A percentile compares a stretch with the other conserved stretches of the same genome.
Evolutionary conservation across 2,888 invertebrate species (phyloP).

Genomic region (Meteorus cinctellus): DNA sequence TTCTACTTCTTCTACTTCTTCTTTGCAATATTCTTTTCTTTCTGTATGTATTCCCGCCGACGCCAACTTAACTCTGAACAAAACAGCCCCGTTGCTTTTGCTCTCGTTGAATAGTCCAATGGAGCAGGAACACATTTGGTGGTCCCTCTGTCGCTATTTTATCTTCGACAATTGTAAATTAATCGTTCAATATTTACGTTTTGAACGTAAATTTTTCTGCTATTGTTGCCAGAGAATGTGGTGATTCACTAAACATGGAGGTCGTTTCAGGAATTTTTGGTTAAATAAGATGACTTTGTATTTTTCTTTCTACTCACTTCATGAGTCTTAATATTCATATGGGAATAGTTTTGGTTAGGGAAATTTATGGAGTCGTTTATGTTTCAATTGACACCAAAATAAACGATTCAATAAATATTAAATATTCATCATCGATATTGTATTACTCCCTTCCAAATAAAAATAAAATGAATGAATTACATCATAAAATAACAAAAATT

Average conservation of each 20-base stretch:
- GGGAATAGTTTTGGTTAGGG: no score
- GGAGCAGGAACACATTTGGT: conserved; percentile 36
- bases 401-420: no score
- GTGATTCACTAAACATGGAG: no score
- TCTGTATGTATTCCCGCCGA: conserved; percentile 2
- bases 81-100: conserved; percentile 34
- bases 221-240: not conserved
- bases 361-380: no score
- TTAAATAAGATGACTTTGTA: no score
- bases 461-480: not conserved
- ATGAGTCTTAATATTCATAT: no score
- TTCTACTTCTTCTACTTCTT: not conserved
- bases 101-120: conserved; percentile 32
- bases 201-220: not conserved
- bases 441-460: not conserved
- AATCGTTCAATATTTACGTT: not conserved
- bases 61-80: conserved; percentile 35
- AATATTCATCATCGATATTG: no score
- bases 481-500: not conserved
- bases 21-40: conserved; percentile 15
- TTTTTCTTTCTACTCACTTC: no score
- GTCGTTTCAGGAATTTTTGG: no score
- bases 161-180: not conserved
- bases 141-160: conserved; percentile 30
- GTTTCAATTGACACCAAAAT: no score